Conservation (phyloP, 2,113 vertebrate genomes). For the Charadrius vociferus region DNA sequence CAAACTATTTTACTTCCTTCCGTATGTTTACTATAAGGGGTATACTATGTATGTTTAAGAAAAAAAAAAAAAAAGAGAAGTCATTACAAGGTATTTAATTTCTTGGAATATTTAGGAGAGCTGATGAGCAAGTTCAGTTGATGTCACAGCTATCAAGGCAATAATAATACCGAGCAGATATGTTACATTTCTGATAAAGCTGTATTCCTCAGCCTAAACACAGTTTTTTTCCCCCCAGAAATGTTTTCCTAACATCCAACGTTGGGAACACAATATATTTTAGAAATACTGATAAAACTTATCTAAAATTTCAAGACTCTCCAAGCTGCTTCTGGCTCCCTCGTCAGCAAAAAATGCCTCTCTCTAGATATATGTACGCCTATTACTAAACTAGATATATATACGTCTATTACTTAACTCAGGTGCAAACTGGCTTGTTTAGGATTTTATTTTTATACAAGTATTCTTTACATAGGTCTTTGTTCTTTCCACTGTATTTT, state of each 20-base stretch:
- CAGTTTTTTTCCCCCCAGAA: background rate
- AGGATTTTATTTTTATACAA: background rate
- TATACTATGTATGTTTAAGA: background rate
- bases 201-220: background rate
- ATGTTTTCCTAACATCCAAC: background rate
- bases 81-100: background rate
- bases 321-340: background rate
- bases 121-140: background rate
- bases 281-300: background rate
- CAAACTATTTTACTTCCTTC: background rate
- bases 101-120: background rate
- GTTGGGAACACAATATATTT: background rate
- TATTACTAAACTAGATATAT: background rate
- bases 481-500: background rate
- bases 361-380: no score
- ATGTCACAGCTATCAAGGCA: background rate
- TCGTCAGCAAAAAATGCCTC: background rate
- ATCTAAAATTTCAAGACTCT: background rate
- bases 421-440: background rate
- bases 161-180: background rate
- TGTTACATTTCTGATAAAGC: background rate
- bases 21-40: background rate
- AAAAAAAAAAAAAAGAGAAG: background rate
- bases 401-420: background rate
- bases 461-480: background rate